Conservation (phyloP, 2,113 vertebrate species). For the Hyperopisus bebe region DNA sequence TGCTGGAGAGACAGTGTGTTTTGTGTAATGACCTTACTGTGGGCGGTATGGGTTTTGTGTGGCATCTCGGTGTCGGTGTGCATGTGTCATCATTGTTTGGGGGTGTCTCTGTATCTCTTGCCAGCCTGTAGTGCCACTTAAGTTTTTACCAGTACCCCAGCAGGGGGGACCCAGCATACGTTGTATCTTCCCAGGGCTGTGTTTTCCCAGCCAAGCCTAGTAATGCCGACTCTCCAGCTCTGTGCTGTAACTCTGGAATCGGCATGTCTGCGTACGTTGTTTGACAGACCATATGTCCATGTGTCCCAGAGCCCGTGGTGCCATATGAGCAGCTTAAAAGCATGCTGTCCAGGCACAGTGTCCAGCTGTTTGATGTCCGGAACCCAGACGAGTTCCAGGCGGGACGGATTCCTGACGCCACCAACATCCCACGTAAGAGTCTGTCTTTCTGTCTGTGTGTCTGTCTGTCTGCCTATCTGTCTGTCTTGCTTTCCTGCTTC, state of each 20-base stretch:
- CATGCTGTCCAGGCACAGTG: slow-evolving; percentile 42
- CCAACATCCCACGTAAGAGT: slow-evolving; percentile 58
- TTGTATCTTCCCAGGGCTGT: no score
- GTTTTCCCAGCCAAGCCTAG: background rate
- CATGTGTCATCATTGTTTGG: background rate
- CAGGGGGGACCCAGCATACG: no score
- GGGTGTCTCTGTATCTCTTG: background rate
- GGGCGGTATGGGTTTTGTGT: background rate
- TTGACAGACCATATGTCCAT: background rate
- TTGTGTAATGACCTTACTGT: background rate
- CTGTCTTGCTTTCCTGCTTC: background rate
- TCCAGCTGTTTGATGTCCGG: slow-evolving; percentile 62
- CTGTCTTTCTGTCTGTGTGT: background rate
- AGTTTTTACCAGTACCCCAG: no score
- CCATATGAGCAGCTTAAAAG: slow-evolving; percentile 53
- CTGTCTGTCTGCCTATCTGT: background rate
- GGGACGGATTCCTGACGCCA: slow-evolving; percentile 49
- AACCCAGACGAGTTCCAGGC: slow-evolving; percentile 55
- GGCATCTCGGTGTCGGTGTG: background rate
- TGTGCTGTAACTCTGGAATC: background rate
- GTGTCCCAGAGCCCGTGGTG: slow-evolving; percentile 32
- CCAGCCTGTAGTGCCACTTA: background rate
- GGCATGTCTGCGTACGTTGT: background rate
- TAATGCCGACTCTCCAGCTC: background rate
- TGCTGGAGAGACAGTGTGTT: no score